These are phyloP conservation scores for Koerneria pararmatus DNA, from an alignment of 2,888 invertebrate species.

Conservation along the genomic window DNA sequence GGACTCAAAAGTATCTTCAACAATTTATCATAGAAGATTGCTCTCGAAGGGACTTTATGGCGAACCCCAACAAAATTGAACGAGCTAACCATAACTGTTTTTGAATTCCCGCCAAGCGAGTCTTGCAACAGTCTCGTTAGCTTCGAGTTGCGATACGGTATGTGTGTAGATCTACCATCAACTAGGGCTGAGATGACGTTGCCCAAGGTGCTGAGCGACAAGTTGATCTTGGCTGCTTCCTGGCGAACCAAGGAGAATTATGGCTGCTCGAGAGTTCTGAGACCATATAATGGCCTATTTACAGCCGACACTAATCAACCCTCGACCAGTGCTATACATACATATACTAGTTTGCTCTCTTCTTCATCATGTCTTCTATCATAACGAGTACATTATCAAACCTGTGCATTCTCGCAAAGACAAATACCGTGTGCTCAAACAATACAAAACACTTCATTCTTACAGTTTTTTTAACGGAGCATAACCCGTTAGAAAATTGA, in stretches of 20 bases:
- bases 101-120: conserved; percentile 70
- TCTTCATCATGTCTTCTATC: too few relatives aligned
- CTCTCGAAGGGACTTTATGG: not conserved
- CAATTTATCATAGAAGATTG: not conserved
- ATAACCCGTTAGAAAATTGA: too few relatives aligned
- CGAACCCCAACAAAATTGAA: not conserved
- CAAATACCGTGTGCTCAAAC: too few relatives aligned
- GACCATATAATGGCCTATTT: not conserved
- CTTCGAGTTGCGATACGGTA: conserved; percentile 97
- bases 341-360: too few relatives aligned
- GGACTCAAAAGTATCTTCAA: too few relatives aligned
- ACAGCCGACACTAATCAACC: too few relatives aligned
- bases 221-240: conserved; percentile 94
- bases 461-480: too few relatives aligned
- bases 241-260: too few relatives aligned
- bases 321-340: too few relatives aligned
- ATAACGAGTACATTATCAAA: too few relatives aligned
- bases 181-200: conserved; percentile 97
- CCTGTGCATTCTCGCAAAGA: too few relatives aligned
- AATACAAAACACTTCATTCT: too few relatives aligned
- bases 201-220: conserved; percentile 90
- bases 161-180: conserved; percentile 92
- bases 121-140: conserved; percentile 89
- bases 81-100: conserved; percentile 64
- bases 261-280: not conserved